Base-by-base conservation (phyloP, 2,888 invertebrate genomes). In the Eulithis prunata region DNA sequence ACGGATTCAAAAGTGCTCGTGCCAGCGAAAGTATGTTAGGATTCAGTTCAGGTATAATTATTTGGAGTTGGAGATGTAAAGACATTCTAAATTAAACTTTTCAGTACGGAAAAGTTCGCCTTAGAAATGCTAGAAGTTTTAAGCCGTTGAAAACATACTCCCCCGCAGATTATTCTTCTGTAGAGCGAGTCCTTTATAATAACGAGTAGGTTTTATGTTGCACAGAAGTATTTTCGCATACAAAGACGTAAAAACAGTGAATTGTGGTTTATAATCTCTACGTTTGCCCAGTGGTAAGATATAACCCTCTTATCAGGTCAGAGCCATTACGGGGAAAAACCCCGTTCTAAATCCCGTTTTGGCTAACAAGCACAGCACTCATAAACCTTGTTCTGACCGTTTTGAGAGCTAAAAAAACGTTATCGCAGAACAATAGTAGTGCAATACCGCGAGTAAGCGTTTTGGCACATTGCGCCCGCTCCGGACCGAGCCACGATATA, bases 401-500 rank as follows among this genome's bases (percentile, higher is more conserved):
- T 71, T 66, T 66, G 45, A 67, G 59, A 56, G 62, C 64, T 65
- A 67, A 72, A 71, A 71, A 73, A 72, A 69, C 69, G 66, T 71
- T 71, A 69, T 71, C 70, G 71, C 59, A 67, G 75, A 77, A 80
- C 83, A 78, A 78, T 82, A 80, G 88, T 90, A 78, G 78, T 75
- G 71, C 75, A 77, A 83, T 81, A 84, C 81, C 84, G 87, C 89
- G 89, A 90, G 86, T 89, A 91, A 90, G 89, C 91, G 91, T 90
- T 91, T 91, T 90, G 90, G 91, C 90, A 90, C 91, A 89, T 88
- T 85, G 89, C 89, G 86, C 89, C 80, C 84, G 83, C 80, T 78
- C 78, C 80, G 78, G 80, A 82, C 81, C 85, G 82, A 84, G 81
- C 86, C 87, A 78, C 86, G 83, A 83, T 82, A 88, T 91, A 91